Percentiles rank a stretch among this genome's conserved stretches.
Conservation (phyloP, 2,113 vertebrate species). For the Sebastes schlegelii region DNA sequence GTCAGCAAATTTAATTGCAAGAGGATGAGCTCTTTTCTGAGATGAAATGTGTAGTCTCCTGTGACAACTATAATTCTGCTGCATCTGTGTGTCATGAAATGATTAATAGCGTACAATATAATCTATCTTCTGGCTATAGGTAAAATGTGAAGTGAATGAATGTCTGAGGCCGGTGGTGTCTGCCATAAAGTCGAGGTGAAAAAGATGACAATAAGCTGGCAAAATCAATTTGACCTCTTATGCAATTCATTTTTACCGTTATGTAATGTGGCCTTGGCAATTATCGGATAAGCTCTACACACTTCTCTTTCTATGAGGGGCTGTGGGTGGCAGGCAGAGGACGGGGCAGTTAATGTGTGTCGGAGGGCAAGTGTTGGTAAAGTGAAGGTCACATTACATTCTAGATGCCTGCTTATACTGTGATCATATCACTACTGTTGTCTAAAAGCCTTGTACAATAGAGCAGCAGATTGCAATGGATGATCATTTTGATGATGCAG, state of each 20-base stretch:
- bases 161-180: background rate
- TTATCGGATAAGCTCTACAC: conserved; percentile 10
- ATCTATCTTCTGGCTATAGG: background rate
- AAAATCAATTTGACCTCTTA: conserved; percentile 53
- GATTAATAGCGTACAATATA: conserved; percentile 16
- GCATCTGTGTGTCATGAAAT: conserved; percentile 41
- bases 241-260: conserved; percentile 55
- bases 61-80: conserved; percentile 18
- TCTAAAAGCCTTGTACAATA: background rate
- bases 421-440: background rate
- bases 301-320: background rate
- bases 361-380: background rate
- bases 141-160: conserved; percentile 4
- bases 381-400: background rate
- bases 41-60: conserved; percentile 24
- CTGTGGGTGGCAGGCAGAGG: conserved; percentile 10
- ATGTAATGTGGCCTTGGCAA: conserved; percentile 30
- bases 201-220: conserved; percentile 28
- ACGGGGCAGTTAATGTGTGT: background rate
- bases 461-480: background rate
- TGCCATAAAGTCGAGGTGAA: conserved; percentile 33
- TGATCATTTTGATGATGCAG: background rate
- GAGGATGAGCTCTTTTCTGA: conserved; percentile 1
- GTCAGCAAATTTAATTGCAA: conserved; percentile 45
- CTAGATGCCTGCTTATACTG: background rate